Evolutionary conservation across 2,113 vertebrate species (phyloP), one percentile per base, ranked within the genome.

Genomic region (Hemiprocne comata): DNA sequence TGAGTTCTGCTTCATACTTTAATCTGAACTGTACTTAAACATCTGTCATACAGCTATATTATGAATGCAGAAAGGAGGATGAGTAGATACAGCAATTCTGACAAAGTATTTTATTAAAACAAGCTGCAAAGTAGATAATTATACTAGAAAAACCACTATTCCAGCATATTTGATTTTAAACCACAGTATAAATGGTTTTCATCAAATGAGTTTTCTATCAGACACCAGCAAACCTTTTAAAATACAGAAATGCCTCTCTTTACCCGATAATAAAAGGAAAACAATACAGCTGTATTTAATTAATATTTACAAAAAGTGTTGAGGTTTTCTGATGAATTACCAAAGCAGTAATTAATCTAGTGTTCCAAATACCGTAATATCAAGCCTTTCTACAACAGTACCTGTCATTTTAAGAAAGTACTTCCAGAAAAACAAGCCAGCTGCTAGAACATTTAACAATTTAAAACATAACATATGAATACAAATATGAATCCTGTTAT

Each of bases 261-360:
- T 20, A 11, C 6, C 46, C 16, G 8, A 71, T 93, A 95, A 69
- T 64, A 78, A 87, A 71, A 91, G 51, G 66, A 85, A 90, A 88
- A 91, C 44, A 94, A 91, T 18, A 55, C 19, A 84, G 13, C 19
- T 62, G 44, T 26, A 90, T 75, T 88, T 92, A 96, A 94, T 94
- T 85, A 88, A 60, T 86, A 95, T 87, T 90, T 92, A 93, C 80
- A 77, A 64, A 51, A 90, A 60, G 8, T 9, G 44, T 71, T 87
- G 93, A 92, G 73, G 89, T 42, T 92, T 97, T 55, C 55, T 80
- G 38, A 77, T 25, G 25, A 54, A 77, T 29, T 53, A 90, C 80
- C 48, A 44, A 86, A 89, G 69, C 20, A 55, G 33, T 71, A 90
- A 88, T 89, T 92, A 84, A 8, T 46, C 46, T 29, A 79, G 53